Conservation (phyloP, 2,888 invertebrate species). For the Morpho achilles region DNA sequence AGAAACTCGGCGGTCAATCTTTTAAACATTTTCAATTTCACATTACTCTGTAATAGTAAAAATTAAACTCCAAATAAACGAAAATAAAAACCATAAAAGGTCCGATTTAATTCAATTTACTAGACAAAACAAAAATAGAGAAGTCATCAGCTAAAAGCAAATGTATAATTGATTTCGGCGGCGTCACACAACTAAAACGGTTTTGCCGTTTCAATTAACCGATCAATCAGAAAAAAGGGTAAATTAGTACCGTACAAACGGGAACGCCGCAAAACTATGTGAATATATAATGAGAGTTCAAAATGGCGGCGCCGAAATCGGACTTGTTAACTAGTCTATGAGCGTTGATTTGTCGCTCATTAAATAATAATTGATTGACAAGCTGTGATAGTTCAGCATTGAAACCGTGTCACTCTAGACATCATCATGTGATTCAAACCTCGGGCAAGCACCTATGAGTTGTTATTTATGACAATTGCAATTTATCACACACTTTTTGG, state of each 20-base stretch:
- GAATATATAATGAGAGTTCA: slow-evolving; percentile 41
- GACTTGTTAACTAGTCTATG: slow-evolving; percentile 11
- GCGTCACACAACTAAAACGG: slow-evolving; percentile 22
- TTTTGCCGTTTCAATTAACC: slow-evolving; percentile 30
- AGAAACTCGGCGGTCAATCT: too few relatives aligned
- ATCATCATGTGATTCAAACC: too few relatives aligned
- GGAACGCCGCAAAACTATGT: slow-evolving; percentile 33
- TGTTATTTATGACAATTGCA: too few relatives aligned
- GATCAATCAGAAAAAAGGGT: slow-evolving; percentile 33
- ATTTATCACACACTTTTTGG: too few relatives aligned
- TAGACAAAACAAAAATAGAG: slow-evolving; percentile 9
- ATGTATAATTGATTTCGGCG: slow-evolving; percentile 13
- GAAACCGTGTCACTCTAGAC: too few relatives aligned
- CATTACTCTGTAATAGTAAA: too few relatives aligned
- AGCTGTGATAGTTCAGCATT: neutral
- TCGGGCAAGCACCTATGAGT: too few relatives aligned
- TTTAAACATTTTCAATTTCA: too few relatives aligned
- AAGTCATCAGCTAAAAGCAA: slow-evolving; percentile 12
- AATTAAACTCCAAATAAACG: too few relatives aligned
- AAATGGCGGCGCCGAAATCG: slow-evolving; percentile 37
- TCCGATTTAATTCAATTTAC: too few relatives aligned
- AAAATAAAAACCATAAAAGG: too few relatives aligned
- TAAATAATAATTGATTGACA: too few relatives aligned
- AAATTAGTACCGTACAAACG: slow-evolving; percentile 34
- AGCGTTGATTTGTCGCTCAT: slow-evolving; percentile 1